These are phyloP conservation scores for Percopsis omiscomaycus DNA, from an alignment of 2,797 vertebrate genomes.

Conservation along the genomic window DNA sequence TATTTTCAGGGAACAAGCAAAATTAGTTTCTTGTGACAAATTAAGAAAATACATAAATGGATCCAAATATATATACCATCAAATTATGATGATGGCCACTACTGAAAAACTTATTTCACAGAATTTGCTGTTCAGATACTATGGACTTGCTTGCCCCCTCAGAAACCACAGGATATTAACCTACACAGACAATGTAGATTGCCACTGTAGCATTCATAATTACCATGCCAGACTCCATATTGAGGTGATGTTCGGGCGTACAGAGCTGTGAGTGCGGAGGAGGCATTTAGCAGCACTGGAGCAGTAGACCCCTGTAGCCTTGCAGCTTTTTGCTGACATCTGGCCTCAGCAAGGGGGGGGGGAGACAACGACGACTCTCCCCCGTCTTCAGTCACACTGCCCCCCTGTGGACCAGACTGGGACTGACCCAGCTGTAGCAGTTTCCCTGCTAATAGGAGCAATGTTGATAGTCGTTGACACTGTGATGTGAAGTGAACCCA, in stretches of 20 bases:
- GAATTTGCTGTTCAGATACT: conserved; percentile 19
- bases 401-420: conserved; percentile 9
- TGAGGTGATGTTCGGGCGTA: neutral
- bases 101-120: no score
- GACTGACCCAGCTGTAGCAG: neutral
- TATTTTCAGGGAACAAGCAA: no score
- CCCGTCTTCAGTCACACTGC: neutral
- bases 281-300: neutral
- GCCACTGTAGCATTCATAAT: conserved; percentile 54
- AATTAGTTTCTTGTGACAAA: no score
- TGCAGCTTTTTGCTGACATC: conserved; percentile 62
- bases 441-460: neutral
- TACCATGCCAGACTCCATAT: conserved; percentile 32
- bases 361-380: conserved; percentile 5
- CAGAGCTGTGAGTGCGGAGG: conserved; percentile 30
- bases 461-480: neutral
- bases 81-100: no score
- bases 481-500: no score
- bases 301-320: conserved; percentile 15
- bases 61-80: no score
- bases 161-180: conserved; percentile 35
- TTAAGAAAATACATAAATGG: no score
- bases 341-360: conserved; percentile 46
- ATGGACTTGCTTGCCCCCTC: conserved; percentile 17
- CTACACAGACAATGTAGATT: conserved; percentile 40